A percentile compares a stretch with the other conserved stretches of the same genome.
Conservation (phyloP, 2,888 invertebrate genomes). For the Theretra japonica region DNA sequence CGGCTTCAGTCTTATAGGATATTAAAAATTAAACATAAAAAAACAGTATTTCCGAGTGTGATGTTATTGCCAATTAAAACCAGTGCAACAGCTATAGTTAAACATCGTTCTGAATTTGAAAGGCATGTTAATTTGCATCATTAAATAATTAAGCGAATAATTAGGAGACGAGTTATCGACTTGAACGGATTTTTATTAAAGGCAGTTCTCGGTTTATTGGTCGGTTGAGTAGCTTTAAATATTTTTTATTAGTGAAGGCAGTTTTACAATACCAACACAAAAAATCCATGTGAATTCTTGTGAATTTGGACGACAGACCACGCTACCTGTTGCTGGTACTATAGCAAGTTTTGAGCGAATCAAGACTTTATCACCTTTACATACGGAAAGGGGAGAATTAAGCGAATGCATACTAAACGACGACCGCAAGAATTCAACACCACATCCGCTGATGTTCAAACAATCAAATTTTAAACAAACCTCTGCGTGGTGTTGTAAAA, state of each 20-base stretch:
- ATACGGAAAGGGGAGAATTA: neutral
- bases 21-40: too few relatives aligned
- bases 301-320: neutral
- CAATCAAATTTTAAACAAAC: constrained; percentile 58
- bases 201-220: neutral
- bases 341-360: neutral
- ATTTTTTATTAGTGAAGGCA: constrained; percentile 2
- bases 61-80: neutral
- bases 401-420: neutral
- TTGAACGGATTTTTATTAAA: neutral
- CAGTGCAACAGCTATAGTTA: neutral
- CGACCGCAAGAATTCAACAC: constrained; percentile 19
- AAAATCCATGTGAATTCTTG: neutral
- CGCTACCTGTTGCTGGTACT: neutral
- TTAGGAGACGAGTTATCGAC: neutral
- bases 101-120: constrained; percentile 4
- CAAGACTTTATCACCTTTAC: neutral
- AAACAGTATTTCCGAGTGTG: neutral
- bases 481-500: constrained; percentile 80
- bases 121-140: constrained; percentile 11
- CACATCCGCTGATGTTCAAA: constrained; percentile 49
- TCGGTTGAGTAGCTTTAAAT: neutral
- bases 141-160: neutral
- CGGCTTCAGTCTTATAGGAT: too few relatives aligned
- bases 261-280: neutral